Evolutionary conservation across 2,797 vertebrate species (phyloP).

Genomic region (Apodemus agrarius): DNA sequence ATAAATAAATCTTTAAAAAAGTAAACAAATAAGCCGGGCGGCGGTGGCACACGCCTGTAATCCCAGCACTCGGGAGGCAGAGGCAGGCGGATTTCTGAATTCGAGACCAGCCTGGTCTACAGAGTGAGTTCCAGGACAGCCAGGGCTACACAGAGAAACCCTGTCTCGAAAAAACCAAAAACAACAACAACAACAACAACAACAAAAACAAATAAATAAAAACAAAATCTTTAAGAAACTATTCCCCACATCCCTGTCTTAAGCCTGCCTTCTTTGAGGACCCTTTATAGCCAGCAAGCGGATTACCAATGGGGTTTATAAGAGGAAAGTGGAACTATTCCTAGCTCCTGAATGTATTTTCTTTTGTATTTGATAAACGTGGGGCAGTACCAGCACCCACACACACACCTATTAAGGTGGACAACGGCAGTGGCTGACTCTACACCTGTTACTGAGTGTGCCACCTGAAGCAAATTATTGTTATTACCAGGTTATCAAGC

Average conservation of each 20-base stretch:
- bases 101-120: too few species aligned
- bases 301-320: not conserved
- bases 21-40: too few species aligned
- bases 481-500: constrained; percentile 63
- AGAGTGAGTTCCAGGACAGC: too few species aligned
- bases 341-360: not conserved
- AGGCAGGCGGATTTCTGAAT: too few species aligned
- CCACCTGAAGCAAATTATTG: constrained; percentile 55
- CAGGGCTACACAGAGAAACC: too few species aligned
- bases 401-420: not conserved
- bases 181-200: rapidly evolving
- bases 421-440: not conserved
- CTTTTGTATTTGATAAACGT: not conserved
- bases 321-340: not conserved
- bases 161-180: too few species aligned
- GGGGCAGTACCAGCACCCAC: not conserved
- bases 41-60: too few species aligned
- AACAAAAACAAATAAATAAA: not conserved
- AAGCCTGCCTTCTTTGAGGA: not conserved
- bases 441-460: not conserved
- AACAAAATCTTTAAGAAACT: not conserved
- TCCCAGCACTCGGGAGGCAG: too few species aligned
- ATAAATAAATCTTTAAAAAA: too few species aligned
- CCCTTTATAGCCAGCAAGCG: not conserved
- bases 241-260: not conserved